Conservation (phyloP, 2,888 invertebrate genomes). For the Amorpha juglandis region DNA sequence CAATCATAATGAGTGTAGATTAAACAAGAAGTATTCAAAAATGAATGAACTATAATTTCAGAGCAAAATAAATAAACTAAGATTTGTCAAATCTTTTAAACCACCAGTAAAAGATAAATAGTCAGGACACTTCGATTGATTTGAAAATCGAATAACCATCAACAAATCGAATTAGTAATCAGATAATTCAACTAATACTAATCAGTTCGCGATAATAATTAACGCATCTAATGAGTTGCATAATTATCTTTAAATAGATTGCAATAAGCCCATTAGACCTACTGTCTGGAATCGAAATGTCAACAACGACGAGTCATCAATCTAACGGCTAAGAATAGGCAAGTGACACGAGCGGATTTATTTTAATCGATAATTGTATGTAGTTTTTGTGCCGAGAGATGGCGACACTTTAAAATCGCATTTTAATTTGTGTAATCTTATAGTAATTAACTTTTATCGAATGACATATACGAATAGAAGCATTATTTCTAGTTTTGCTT, state of each 20-base stretch:
- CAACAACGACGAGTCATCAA: slow-evolving; percentile 35
- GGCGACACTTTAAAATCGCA: not conserved
- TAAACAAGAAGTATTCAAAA: no score
- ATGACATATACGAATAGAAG: no score
- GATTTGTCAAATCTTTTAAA: no score
- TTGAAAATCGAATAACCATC: no score
- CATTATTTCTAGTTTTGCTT: no score
- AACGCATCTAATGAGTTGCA: not conserved
- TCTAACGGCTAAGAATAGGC: slow-evolving; percentile 42
- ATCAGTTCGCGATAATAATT: not conserved
- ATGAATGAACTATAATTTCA: no score
- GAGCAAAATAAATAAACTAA: no score
- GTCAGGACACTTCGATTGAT: no score
- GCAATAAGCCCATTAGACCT: slow-evolving; percentile 17
- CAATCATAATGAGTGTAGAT: no score
- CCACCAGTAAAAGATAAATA: no score
- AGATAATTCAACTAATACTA: not conserved
- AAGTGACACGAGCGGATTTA: slow-evolving; percentile 35
- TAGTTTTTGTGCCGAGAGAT: not conserved
- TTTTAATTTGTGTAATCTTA: not conserved
- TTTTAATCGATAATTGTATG: slow-evolving; percentile 39
- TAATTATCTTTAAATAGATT: slow-evolving; percentile 24
- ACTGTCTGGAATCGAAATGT: slow-evolving; percentile 22
- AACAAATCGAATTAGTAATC: not conserved
- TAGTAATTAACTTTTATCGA: no score